Base-by-base conservation (phyloP, 1,140 invertebrate species). In the Lordiphosa collinella region DNA sequence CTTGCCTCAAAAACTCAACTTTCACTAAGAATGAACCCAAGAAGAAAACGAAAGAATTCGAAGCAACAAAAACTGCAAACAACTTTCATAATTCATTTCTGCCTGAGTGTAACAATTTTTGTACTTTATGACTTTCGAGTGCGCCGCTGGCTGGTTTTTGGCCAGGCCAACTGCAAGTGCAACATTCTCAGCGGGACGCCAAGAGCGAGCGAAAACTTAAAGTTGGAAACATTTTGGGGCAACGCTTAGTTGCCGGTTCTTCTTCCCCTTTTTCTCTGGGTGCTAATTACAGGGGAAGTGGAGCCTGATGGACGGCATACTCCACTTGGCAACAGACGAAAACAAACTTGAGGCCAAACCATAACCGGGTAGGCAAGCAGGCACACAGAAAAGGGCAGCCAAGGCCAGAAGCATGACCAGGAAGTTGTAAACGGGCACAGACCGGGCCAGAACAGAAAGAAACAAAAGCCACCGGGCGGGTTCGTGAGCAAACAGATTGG, bases 1-100 rank as follows among this genome's bases (percentile, higher is more conserved):
- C 44, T 69, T 68, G 51, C 74, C 32, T 58, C 44, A 8, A 61
- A 51, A 66, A 51, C 49, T 46, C 34, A 53, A 69, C 63, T 79
- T 79, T 79, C 55, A 34, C 51, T 55, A 18, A 44, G 29, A 4
- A 11, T 22, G 40, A 14, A 22, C 18, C n/a, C n/a, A 9, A 2
- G n/a, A 0, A 18, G 40, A 31, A 3, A 4, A 34, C 5, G 35
- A 38, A 40, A 32, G 58, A 36, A 49, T 35, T 2, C 13, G 38
- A 47, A 54, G 68, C 55, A 64, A 79, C 61, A 80, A 51, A 73
- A 60, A 55, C 51, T 69, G 55, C 18, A 67, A 70, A 71, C 66
- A 76, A 80, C 76, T 80, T 80, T 80, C 76, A 80, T 80, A 80
- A 80, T 82, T 80, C 76, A 80, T 80, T 80, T 80, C 76, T 82